These are phyloP conservation scores for Boleophthalmus pectinirostris DNA, from an alignment of 2,113 vertebrate genomes.

Conservation along the genomic window DNA sequence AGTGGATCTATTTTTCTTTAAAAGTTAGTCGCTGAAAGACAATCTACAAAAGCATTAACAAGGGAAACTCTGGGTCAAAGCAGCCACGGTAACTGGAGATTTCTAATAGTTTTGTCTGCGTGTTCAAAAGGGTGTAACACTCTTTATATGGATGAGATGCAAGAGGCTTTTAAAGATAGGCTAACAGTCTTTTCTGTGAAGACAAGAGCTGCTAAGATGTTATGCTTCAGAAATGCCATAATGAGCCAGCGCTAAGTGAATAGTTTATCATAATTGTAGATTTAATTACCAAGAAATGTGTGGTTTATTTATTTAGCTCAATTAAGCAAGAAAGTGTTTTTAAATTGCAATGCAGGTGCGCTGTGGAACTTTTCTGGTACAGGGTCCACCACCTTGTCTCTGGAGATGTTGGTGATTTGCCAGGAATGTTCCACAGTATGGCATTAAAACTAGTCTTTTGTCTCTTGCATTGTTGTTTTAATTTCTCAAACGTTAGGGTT, in stretches of 20 bases:
- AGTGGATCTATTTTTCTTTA: slow-evolving; percentile 10
- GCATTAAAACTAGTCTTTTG: too few relatives aligned
- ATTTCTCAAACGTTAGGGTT: too few relatives aligned
- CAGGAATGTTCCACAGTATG: too few relatives aligned
- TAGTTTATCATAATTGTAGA: background rate
- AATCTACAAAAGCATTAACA: slow-evolving; percentile 26
- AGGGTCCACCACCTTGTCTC: too few relatives aligned
- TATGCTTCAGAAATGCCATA: background rate
- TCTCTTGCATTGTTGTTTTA: too few relatives aligned
- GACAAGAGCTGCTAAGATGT: background rate
- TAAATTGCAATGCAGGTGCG: background rate
- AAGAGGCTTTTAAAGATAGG: slow-evolving; percentile 21
- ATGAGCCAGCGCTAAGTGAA: background rate
- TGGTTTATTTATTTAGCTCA: background rate
- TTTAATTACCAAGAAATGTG: background rate
- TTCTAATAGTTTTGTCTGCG: slow-evolving; percentile 25
- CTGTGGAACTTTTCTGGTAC: too few relatives aligned
- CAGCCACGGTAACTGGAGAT: slow-evolving; percentile 27
- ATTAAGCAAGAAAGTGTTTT: background rate
- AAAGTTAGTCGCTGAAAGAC: slow-evolving; percentile 10
- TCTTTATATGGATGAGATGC: slow-evolving; percentile 30
- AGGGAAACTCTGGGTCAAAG: slow-evolving; percentile 32
- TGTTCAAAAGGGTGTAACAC: slow-evolving; percentile 30
- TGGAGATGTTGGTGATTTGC: too few relatives aligned
- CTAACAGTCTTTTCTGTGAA: slow-evolving; percentile 8